A percentile compares a stretch with the other conserved stretches of the same genome.
These are phyloP conservation scores for Eretmocerus hayati DNA, from an alignment of 2,888 invertebrate species.

Conservation along the genomic window DNA sequence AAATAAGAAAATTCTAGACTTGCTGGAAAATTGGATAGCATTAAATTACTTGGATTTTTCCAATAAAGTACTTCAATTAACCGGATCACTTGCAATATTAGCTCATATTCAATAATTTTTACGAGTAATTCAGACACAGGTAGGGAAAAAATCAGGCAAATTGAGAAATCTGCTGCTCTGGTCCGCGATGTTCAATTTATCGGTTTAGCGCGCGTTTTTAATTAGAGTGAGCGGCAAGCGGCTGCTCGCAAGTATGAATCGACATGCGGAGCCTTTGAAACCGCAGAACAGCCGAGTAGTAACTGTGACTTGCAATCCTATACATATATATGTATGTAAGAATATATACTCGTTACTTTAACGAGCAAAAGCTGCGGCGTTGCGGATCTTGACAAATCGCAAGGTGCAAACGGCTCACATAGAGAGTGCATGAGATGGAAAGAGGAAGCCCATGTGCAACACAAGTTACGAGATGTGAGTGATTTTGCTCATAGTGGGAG, in stretches of 20 bases:
- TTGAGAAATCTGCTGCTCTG: not conserved
- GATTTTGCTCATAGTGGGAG: conserved; percentile 3
- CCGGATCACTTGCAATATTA: no score
- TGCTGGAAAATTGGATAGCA: no score
- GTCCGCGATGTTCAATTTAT: not conserved
- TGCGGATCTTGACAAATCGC: conserved; percentile 4
- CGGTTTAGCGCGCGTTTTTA: conserved; percentile 11
- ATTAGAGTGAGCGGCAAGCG: conserved; percentile 9
- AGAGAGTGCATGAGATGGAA: not conserved
- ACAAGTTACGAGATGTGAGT: not conserved
- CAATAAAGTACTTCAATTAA: no score
- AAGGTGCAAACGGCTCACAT: conserved; percentile 3
- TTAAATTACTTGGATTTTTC: no score
- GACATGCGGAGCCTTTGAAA: conserved; percentile 5
- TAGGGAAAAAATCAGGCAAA: not conserved
- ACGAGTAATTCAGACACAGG: no score
- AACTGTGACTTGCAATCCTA: no score
- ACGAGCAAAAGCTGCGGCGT: conserved; percentile 4
- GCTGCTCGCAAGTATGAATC: not conserved
- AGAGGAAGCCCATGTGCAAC: not conserved
- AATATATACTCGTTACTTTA: conserved; percentile 12
- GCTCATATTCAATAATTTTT: no score
- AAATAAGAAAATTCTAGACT: no score
- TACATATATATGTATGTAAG: no score
- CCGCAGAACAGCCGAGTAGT: conserved; percentile 1